Evolutionary conservation across 2,797 vertebrate genomes (phyloP).

Genomic region (Smutsia temminckii): DNA sequence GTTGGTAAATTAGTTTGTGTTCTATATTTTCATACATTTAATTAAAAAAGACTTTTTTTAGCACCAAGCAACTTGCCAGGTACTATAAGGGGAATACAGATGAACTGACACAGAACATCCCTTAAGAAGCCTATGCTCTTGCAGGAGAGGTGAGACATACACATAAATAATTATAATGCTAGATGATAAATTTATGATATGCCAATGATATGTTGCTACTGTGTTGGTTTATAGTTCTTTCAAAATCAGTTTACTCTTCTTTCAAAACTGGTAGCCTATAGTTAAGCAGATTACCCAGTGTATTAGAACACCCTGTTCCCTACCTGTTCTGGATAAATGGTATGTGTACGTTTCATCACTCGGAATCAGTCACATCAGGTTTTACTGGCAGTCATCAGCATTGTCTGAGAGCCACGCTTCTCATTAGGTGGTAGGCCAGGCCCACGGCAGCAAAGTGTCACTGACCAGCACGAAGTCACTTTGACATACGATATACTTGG

Average conservation of each 20-base stretch:
- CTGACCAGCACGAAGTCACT: not conserved
- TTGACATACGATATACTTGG: not conserved
- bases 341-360: not conserved
- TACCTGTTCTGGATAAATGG: not conserved
- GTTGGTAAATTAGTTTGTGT: constrained; percentile 23
- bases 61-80: not conserved
- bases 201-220: not conserved
- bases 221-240: constrained; percentile 42
- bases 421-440: not conserved
- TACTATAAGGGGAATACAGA: not conserved
- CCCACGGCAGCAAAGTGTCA: not conserved
- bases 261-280: not conserved
- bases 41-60: not conserved
- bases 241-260: not conserved
- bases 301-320: not conserved
- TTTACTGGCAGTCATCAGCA: not conserved
- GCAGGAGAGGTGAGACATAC: not conserved
- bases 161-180: not conserved
- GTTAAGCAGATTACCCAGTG: not conserved
- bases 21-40: constrained; percentile 54
- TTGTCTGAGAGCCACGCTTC: not conserved
- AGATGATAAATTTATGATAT: not conserved
- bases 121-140: not conserved
- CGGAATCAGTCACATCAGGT: not conserved
- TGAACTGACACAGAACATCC: not conserved